Conservation (phyloP, 1,140 invertebrate species). For the Zaprionus ghesquierei region DNA sequence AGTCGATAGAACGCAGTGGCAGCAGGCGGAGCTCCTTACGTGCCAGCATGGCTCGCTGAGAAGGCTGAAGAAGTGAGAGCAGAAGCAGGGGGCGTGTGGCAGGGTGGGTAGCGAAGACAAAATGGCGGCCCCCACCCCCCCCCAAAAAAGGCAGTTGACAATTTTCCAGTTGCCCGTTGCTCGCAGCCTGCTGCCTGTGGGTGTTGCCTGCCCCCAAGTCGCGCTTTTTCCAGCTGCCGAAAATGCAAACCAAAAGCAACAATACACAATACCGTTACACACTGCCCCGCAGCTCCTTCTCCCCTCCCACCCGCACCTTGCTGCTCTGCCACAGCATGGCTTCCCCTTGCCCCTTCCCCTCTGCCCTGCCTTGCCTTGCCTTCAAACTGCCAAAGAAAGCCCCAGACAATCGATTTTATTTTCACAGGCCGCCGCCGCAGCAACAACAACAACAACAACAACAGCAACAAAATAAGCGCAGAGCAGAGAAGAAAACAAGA, state of each 20-base stretch:
- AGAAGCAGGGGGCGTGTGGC: background rate
- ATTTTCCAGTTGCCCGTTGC: slow-evolving; percentile 28
- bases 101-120: slow-evolving; percentile 31
- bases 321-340: background rate
- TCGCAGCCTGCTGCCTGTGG: slow-evolving; percentile 24
- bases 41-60: no score
- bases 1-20: no score
- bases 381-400: background rate
- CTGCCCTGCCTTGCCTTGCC: no score
- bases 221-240: slow-evolving; percentile 24
- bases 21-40: no score
- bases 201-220: background rate
- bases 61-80: background rate
- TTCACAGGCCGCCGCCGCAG: slow-evolving; percentile 19
- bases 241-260: slow-evolving; percentile 46
- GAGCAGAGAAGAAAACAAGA: background rate
- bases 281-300: background rate
- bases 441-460: slow-evolving; percentile 12
- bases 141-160: slow-evolving; percentile 17
- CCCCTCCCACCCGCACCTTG: no score
- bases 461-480: background rate
- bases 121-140: slow-evolving; percentile 61
- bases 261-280: slow-evolving; percentile 1
- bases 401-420: slow-evolving; percentile 41
- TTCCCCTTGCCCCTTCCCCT: background rate